A percentile compares a stretch with the other conserved stretches of the same genome.
Conservation (phyloP, 2,113 vertebrate genomes). For the Pseudolaguvia tuberculata region DNA sequence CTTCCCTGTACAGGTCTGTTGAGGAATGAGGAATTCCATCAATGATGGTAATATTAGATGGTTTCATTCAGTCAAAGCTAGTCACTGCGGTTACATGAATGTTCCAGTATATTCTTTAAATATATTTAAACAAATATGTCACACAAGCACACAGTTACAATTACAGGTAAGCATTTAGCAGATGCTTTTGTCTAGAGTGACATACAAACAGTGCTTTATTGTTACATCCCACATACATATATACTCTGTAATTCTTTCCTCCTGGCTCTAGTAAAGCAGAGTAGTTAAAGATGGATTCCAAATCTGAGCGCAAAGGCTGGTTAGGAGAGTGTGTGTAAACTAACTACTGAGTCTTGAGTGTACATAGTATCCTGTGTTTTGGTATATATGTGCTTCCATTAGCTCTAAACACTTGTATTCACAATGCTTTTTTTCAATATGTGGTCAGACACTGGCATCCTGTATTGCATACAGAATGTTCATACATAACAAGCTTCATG, state of each 20-base stretch:
- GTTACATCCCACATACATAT: too few relatives aligned
- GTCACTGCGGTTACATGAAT: background rate
- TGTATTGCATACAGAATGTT: background rate
- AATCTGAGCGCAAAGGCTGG: background rate
- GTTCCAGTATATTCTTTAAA: background rate
- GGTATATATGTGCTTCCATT: conserved; percentile 24
- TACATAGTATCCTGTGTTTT: conserved; percentile 45
- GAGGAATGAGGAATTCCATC: background rate
- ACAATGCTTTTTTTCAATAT: conserved; percentile 26
- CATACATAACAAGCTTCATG: background rate
- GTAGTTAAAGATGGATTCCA: conserved; percentile 19
- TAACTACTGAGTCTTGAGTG: conserved; percentile 43
- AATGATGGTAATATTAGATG: too few relatives aligned
- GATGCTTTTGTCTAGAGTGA: too few relatives aligned
- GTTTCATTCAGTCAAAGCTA: background rate
- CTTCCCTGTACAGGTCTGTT: background rate
- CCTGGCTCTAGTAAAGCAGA: background rate
- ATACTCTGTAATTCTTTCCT: conserved; percentile 21
- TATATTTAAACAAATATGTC: background rate
- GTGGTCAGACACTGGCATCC: conserved; percentile 15
- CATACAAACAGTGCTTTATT: too few relatives aligned
- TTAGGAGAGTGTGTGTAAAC: background rate
- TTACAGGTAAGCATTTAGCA: too few relatives aligned
- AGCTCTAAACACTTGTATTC: background rate
- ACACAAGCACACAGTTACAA: background rate